These are phyloP conservation scores for Platerodrilus igneus DNA, from an alignment of 2,888 invertebrate genomes.

Conservation along the genomic window DNA sequence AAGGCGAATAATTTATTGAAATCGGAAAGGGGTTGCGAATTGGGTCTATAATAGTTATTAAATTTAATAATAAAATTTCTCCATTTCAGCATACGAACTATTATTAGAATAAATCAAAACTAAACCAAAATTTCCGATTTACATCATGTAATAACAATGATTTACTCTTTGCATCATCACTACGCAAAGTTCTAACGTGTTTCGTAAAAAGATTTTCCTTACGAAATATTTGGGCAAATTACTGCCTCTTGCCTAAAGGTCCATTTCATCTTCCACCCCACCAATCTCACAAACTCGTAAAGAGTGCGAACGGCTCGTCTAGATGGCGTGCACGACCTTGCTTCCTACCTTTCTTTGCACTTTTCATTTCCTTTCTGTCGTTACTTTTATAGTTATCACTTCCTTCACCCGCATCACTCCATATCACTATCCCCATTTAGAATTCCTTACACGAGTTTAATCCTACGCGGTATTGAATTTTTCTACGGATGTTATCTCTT, in stretches of 20 bases:
- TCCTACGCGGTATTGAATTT: slow-evolving; percentile 28
- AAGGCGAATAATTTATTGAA: too few relatives aligned
- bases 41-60: too few relatives aligned
- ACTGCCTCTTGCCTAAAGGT: slow-evolving; percentile 25
- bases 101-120: too few relatives aligned
- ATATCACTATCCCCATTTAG: slow-evolving; percentile 29
- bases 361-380: slow-evolving; percentile 45
- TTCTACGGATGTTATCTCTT: slow-evolving; percentile 18
- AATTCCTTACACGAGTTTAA: slow-evolving; percentile 38
- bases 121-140: slow-evolving; percentile 15
- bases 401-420: slow-evolving; percentile 37
- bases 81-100: too few relatives aligned
- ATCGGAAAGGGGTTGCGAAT: too few relatives aligned
- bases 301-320: slow-evolving; percentile 40
- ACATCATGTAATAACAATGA: too few relatives aligned
- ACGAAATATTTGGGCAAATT: too few relatives aligned
- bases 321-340: slow-evolving; percentile 45
- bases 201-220: too few relatives aligned
- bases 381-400: slow-evolving; percentile 47
- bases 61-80: too few relatives aligned
- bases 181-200: too few relatives aligned
- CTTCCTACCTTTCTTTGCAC: slow-evolving; percentile 44
- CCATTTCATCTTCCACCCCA: slow-evolving; percentile 34
- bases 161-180: too few relatives aligned
- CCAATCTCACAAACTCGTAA: slow-evolving; percentile 35